A percentile compares a stretch with the other conserved stretches of the same genome.
These are phyloP conservation scores for Oopsacas minuta DNA, from an alignment of 37 sponge, comb jelly and placozoan species.

Conservation along the genomic window DNA sequence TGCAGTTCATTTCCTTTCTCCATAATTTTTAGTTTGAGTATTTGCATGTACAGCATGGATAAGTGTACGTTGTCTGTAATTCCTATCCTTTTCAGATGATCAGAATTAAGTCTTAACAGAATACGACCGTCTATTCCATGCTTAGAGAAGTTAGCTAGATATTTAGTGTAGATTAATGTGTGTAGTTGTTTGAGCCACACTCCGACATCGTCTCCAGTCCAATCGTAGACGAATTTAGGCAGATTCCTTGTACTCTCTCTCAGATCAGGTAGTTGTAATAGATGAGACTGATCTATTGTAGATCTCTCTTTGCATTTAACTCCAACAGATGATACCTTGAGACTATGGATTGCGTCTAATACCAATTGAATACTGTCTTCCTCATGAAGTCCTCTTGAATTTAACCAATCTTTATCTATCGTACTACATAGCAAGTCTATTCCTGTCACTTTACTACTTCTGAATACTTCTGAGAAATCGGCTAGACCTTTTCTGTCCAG, in stretches of 20 bases:
- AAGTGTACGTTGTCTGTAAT: not conserved
- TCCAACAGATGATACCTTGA: not conserved
- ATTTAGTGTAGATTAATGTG: not conserved
- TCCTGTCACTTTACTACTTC: not conserved
- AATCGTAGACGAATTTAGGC: conserved; percentile 1
- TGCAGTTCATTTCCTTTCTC: not conserved
- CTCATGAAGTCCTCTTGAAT: not conserved
- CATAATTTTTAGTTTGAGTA: not conserved
- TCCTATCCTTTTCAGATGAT: conserved; percentile 16
- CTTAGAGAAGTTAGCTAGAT: not conserved
- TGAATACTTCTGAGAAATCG: not conserved
- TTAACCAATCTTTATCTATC: not conserved
- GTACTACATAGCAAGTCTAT: not conserved
- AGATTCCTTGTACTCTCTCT: not conserved
- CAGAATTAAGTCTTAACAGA: not conserved
- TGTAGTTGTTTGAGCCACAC: conserved; percentile 6
- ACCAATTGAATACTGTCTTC: not conserved
- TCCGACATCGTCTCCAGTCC: not conserved
- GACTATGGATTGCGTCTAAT: not conserved
- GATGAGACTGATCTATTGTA: not conserved
- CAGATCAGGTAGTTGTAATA: not conserved
- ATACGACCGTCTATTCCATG: conserved; percentile 12
- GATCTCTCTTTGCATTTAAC: not conserved
- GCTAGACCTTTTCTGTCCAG: not conserved
- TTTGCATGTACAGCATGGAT: not conserved